These are phyloP conservation scores for Orchesella cincta DNA, from an alignment of 1,140 invertebrate genomes.

Conservation along the genomic window DNA sequence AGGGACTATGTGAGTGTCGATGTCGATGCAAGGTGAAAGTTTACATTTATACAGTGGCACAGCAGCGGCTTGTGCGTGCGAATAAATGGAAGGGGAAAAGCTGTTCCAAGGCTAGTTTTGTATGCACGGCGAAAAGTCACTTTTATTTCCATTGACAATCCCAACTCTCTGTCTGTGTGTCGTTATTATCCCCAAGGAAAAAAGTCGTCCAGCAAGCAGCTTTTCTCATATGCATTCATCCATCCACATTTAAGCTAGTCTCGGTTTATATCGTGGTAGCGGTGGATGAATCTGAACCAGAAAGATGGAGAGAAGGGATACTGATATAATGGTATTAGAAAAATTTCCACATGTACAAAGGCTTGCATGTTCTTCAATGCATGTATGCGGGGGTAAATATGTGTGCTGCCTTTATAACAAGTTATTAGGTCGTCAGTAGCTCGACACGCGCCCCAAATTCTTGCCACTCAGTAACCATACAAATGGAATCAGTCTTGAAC, in stretches of 20 bases:
- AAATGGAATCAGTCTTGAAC: slow-evolving; percentile 5
- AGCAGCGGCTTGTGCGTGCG: neutral
- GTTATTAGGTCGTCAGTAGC: neutral
- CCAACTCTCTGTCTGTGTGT: slow-evolving; percentile 21
- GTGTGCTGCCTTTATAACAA: slow-evolving; percentile 9
- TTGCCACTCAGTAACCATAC: neutral
- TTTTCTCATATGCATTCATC: neutral
- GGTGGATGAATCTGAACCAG: no score
- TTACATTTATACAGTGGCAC: neutral
- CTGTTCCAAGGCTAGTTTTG: neutral
- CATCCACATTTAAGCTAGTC: no score
- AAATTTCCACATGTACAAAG: no score
- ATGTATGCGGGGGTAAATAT: neutral
- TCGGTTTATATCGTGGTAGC: no score
- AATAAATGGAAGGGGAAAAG: neutral
- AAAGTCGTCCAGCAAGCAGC: neutral
- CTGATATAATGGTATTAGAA: no score
- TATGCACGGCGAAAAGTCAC: slow-evolving; percentile 23
- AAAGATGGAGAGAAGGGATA: no score
- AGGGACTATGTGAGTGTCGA: no score
- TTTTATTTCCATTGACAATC: slow-evolving; percentile 28
- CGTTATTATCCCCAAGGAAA: slow-evolving; percentile 21
- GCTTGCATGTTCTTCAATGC: no score
- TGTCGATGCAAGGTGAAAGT: slow-evolving; percentile 1
- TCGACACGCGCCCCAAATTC: slow-evolving; percentile 7